A percentile compares a stretch with the other conserved stretches of the same genome.
Evolutionary conservation across 1,140 invertebrate species (phyloP).

Genomic region (Idris sp.): DNA sequence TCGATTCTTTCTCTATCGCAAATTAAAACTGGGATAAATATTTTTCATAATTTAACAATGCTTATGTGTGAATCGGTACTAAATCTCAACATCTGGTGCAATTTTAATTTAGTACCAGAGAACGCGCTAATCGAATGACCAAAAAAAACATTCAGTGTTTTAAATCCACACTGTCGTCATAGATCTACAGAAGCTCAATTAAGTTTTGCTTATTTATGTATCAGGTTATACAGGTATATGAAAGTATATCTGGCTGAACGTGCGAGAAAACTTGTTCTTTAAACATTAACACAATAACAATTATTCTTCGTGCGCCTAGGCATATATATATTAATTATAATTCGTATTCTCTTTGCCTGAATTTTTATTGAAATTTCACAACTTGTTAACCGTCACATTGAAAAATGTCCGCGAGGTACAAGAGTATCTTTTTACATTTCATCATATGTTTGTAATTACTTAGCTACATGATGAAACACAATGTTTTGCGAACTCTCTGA

Average conservation of each 20-base stretch:
- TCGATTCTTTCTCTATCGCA: constrained; percentile 14
- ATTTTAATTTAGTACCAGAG: constrained; percentile 5
- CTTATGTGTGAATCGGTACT: constrained; percentile 5
- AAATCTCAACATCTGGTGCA: constrained; percentile 14
- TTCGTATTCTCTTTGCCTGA: neutral
- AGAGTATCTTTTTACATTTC: constrained; percentile 5
- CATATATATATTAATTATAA: constrained; percentile 26
- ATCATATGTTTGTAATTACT: constrained; percentile 4
- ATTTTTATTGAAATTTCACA: constrained; percentile 14
- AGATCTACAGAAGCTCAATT: constrained; percentile 11
- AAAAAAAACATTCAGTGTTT: constrained; percentile 1
- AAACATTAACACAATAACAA: constrained; percentile 14
- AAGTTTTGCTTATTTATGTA: too few relatives aligned
- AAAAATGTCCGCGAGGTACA: constrained; percentile 6
- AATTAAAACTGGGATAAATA: constrained; percentile 13
- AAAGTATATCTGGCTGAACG: too few relatives aligned
- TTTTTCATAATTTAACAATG: constrained; percentile 11
- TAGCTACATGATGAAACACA: constrained; percentile 9
- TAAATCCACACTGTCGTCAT: constrained; percentile 1
- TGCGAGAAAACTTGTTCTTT: too few relatives aligned
- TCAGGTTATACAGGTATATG: too few relatives aligned
- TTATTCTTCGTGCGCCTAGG: constrained; percentile 10
- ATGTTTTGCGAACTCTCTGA: neutral
- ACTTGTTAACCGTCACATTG: neutral
- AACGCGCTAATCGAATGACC: constrained; percentile 11